Conservation (phyloP, 2,797 vertebrate species). For the Nyctibius grandis region DNA sequence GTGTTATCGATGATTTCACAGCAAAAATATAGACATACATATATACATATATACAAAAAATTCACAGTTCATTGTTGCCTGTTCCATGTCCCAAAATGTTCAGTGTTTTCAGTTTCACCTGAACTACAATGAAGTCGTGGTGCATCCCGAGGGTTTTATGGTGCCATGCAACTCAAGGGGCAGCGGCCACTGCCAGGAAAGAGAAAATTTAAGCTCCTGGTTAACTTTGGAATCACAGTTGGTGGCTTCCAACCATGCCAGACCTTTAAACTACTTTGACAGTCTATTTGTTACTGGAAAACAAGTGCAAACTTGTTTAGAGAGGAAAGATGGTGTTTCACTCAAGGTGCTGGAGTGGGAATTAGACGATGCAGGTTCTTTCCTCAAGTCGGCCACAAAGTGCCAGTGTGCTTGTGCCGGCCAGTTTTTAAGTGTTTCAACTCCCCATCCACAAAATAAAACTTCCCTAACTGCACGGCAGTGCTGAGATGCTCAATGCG, state of each 20-base stretch:
- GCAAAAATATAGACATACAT: not conserved
- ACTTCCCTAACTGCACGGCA: not conserved
- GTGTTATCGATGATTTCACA: not conserved
- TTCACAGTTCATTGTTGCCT: slow-evolving; percentile 1
- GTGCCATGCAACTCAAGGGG: not conserved
- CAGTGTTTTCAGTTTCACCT: slow-evolving; percentile 8
- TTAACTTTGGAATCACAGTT: not conserved
- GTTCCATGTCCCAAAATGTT: not conserved
- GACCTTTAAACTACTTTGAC: slow-evolving; percentile 30
- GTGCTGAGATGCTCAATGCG: not conserved
- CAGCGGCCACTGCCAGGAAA: not conserved
- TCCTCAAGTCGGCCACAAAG: not conserved
- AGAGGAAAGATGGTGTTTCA: not conserved
- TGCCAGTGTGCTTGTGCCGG: not conserved
- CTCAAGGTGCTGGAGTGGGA: not conserved
- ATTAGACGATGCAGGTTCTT: not conserved
- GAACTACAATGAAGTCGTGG: not conserved
- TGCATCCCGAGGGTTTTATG: not conserved
- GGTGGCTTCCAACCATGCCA: slow-evolving; percentile 11
- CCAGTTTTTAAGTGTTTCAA: not conserved
- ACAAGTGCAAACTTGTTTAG: not conserved
- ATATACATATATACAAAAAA: not conserved
- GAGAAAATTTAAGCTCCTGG: not conserved
- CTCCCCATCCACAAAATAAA: not conserved
- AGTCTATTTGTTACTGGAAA: slow-evolving; percentile 33